A percentile compares a stretch with the other conserved stretches of the same genome.
phyloP scores from a whole-genome alignment of 2,797 vertebrate species.

The Chloroceryle amazona region DNA sequence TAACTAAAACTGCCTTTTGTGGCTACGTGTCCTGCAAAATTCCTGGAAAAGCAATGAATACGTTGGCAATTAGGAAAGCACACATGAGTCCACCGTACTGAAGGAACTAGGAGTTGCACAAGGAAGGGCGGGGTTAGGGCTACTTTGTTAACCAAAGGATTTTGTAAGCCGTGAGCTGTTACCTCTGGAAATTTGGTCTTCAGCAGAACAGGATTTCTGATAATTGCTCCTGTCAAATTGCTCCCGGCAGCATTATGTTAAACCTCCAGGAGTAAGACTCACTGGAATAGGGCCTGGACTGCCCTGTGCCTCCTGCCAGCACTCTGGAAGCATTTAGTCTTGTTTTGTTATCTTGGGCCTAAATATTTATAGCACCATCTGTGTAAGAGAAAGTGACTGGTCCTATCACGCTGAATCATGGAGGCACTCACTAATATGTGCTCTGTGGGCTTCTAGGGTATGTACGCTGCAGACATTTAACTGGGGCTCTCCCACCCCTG shows the following conservation, averaged over 20 bases:
- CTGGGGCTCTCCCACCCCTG: neutral
- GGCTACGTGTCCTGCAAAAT: neutral
- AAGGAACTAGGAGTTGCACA: neutral
- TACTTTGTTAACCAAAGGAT: neutral
- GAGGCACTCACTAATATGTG: accelerated
- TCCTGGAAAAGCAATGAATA: neutral
- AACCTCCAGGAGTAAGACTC: neutral
- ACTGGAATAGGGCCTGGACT: neutral
- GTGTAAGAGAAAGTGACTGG: neutral
- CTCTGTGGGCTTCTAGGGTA: neutral
- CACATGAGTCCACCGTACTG: accelerated
- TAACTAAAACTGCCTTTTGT: neutral
- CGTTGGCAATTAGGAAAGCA: neutral
- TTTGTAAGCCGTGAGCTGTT: neutral
- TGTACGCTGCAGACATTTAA: neutral
- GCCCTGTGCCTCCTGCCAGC: neutral
- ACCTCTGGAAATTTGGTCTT: neutral
- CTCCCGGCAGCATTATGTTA: accelerated
- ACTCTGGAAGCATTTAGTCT: neutral
- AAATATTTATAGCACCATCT: neutral
- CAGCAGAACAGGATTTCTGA: neutral
- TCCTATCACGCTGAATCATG: accelerated
- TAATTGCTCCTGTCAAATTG: neutral
- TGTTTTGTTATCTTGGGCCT: neutral
- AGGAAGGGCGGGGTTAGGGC: neutral